phyloP scores from a whole-genome alignment of 2,797 vertebrate species.

The Melanotaenia nigrans region DNA sequence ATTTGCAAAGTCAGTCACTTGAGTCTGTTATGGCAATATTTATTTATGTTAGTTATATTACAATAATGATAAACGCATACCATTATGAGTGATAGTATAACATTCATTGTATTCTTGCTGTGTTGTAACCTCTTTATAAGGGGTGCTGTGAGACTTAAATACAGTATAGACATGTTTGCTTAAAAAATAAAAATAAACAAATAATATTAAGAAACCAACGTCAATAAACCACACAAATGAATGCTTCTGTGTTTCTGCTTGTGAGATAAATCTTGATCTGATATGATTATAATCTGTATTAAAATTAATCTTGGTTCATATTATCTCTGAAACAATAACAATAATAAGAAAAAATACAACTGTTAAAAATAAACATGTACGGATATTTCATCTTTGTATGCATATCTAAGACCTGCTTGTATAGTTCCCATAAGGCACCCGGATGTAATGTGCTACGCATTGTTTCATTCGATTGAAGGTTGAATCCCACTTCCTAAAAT shows the following conservation, averaged over 20 bases:
- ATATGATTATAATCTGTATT: not conserved
- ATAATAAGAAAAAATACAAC: not conserved
- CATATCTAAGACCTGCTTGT: slow-evolving; percentile 30
- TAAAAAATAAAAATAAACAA: slow-evolving; percentile 51
- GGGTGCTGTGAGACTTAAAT: slow-evolving; percentile 63
- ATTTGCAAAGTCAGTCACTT: slow-evolving; percentile 19
- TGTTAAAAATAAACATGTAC: slow-evolving; percentile 15
- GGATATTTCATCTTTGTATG: slow-evolving; percentile 13
- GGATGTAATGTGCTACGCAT: slow-evolving; percentile 36
- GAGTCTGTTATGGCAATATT: slow-evolving; percentile 64
- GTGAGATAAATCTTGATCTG: slow-evolving; percentile 25
- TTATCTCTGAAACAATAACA: not conserved
- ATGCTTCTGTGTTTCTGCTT: not conserved
- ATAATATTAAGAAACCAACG: slow-evolving; percentile 42
- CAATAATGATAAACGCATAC: slow-evolving; percentile 71
- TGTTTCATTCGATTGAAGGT: slow-evolving; percentile 14
- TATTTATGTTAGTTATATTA: slow-evolving; percentile 81
- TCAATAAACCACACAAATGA: slow-evolving; percentile 20
- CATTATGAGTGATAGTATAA: slow-evolving; percentile 64
- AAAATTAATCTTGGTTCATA: not conserved
- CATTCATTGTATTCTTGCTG: slow-evolving; percentile 69
- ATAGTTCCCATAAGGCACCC: slow-evolving; percentile 66
- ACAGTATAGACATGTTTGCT: slow-evolving; percentile 61
- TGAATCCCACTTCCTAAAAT: slow-evolving; percentile 9
- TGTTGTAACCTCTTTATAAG: slow-evolving; percentile 51